Percentiles rank a stretch among this genome's conserved stretches.
Conservation (phyloP, 2,113 vertebrate genomes). For the Bubo scandiacus region DNA sequence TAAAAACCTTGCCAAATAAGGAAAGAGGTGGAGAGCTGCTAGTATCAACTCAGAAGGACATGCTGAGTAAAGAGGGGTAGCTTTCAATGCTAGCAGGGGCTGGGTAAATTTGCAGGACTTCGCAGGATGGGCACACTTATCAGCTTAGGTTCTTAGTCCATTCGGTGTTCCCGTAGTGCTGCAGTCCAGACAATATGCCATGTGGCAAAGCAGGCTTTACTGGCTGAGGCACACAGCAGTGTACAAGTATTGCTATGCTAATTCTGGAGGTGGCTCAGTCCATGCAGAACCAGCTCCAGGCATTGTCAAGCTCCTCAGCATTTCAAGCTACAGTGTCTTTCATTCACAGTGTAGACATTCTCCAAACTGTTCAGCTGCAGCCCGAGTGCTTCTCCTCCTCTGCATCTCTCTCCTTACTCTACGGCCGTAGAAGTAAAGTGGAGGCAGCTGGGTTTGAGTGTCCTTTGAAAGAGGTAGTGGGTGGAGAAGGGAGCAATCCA, state of each 20-base stretch:
- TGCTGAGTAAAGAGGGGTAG: neutral
- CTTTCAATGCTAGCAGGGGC: neutral
- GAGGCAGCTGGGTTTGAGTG: neutral
- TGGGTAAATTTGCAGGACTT: neutral
- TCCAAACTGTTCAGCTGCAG: neutral
- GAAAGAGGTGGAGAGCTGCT: neutral
- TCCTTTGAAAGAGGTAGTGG: neutral
- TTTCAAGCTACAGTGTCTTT: neutral
- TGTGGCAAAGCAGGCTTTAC: neutral
- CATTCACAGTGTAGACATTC: neutral
- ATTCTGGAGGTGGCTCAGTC: neutral
- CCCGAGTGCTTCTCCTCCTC: neutral
- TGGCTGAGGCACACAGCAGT: neutral
- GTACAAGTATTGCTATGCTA: neutral
- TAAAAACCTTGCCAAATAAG: neutral
- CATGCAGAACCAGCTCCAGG: neutral
- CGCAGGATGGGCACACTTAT: neutral
- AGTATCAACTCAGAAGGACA: neutral
- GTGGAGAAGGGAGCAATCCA: neutral
- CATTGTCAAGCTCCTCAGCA: neutral
- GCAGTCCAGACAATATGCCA: neutral
- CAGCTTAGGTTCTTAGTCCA: rapidly evolving
- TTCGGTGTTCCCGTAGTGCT: neutral
- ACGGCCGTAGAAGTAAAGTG: neutral
- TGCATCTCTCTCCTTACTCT: neutral